phyloP scores from a whole-genome alignment of 64 coral and sea anemone species.

The Montipora cactus region DNA sequence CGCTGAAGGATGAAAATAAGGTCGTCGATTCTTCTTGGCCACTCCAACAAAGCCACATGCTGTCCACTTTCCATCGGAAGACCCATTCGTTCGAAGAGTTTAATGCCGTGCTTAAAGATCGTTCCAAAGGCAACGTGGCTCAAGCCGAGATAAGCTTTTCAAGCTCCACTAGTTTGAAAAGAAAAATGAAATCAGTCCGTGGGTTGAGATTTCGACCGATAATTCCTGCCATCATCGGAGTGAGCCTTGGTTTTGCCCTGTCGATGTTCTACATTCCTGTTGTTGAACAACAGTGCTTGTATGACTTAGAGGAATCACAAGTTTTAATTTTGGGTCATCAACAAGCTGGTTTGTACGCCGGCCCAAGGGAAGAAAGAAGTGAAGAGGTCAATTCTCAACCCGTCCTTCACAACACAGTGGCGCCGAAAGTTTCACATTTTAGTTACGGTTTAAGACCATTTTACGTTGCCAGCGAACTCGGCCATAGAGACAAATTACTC shows the following conservation, averaged over 20 bases:
- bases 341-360: slow-evolving; percentile 41
- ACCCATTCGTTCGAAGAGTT: slow-evolving; percentile 12
- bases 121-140: neutral
- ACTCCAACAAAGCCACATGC: neutral
- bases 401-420: slow-evolving; percentile 71
- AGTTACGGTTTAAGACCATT: slow-evolving; percentile 88
- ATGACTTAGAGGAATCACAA: slow-evolving; percentile 94
- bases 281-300: slow-evolving; percentile 95
- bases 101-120: neutral
- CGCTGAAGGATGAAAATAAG: neutral
- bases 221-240: slow-evolving; percentile 91
- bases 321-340: slow-evolving; percentile 77
- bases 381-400: slow-evolving; percentile 48
- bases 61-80: slow-evolving; percentile 19
- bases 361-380: slow-evolving; percentile 35
- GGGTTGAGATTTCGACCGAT: slow-evolving; percentile 79
- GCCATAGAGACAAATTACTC: slow-evolving; percentile 88
- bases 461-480: slow-evolving; percentile 96
- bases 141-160: neutral
- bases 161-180: slow-evolving; percentile 17
- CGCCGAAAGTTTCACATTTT: slow-evolving; percentile 88
- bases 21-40: neutral
- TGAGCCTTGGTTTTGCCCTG: slow-evolving; percentile 93
- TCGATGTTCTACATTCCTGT: slow-evolving; percentile 99
- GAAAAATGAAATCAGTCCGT: slow-evolving; percentile 86